Evolutionary conservation across 2,113 vertebrate genomes (phyloP).

Genomic region (Gambusia affinis): DNA sequence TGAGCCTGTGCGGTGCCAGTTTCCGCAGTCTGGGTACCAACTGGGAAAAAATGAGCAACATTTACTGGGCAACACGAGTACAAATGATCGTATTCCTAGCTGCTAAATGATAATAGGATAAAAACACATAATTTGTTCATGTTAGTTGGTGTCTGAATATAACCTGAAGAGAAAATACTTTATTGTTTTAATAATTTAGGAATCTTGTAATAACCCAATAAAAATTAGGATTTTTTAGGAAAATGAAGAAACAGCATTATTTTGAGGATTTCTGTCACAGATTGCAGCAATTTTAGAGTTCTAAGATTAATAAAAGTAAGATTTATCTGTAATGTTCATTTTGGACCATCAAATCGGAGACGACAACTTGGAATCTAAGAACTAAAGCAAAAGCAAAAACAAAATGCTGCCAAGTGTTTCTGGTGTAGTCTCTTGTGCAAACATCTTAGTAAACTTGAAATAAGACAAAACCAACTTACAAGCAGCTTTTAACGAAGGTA

Average conservation of each 20-base stretch:
- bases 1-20: slow-evolving; percentile 71
- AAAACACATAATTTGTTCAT: slow-evolving; percentile 47
- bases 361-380: neutral
- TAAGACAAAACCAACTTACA: too few species aligned
- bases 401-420: too few species aligned
- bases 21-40: slow-evolving; percentile 70
- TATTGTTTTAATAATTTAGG: neutral
- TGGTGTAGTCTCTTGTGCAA: too few species aligned
- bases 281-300: neutral
- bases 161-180: slow-evolving; percentile 54
- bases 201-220: neutral
- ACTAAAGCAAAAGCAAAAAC: neutral
- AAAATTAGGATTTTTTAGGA: neutral
- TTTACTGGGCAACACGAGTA: slow-evolving; percentile 32
- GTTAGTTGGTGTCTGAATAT: slow-evolving; percentile 61
- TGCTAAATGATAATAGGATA: slow-evolving; percentile 70
- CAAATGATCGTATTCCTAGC: slow-evolving; percentile 60
- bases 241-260: slow-evolving; percentile 24
- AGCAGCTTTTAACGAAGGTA: too few species aligned
- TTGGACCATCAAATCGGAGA: slow-evolving; percentile 39
- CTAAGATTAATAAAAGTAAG: too few species aligned
- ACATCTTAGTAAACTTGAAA: too few species aligned
- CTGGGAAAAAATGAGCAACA: slow-evolving; percentile 57
- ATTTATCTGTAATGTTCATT: neutral
- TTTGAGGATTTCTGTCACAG: slow-evolving; percentile 23